Evolutionary conservation across 1,140 invertebrate genomes (phyloP).

Genomic region (Euwallacea similis): DNA sequence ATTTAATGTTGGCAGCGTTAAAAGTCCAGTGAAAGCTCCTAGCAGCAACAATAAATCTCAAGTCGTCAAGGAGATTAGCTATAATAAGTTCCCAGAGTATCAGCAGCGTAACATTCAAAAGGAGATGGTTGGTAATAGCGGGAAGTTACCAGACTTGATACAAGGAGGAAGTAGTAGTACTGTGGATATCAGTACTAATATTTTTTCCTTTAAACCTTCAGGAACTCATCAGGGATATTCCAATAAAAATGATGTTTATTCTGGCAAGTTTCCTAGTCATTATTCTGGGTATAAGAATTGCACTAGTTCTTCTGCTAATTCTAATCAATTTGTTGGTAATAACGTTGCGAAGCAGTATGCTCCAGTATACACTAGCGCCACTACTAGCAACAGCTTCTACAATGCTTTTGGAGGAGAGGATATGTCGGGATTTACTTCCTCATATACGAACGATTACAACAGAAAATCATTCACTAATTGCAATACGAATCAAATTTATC

Average conservation of each 20-base stretch:
- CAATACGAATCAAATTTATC: not conserved
- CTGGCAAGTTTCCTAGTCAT: not conserved
- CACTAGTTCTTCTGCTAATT: not conserved
- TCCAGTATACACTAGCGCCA: conserved; percentile 19
- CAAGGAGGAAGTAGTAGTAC: not conserved
- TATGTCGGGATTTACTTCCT: not conserved
- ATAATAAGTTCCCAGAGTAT: not conserved
- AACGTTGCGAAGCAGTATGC: conserved; percentile 2
- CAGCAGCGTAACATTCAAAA: not conserved
- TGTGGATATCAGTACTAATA: conserved; percentile 6
- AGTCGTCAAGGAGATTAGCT: not conserved
- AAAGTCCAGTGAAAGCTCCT: not conserved
- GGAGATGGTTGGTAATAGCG: not conserved
- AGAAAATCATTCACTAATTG: conserved; percentile 32
- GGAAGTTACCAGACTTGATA: not conserved
- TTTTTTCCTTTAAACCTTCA: conserved; percentile 2
- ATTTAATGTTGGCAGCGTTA: not conserved
- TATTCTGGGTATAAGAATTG: conserved; percentile 17
- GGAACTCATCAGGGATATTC: not conserved
- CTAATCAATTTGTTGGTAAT: conserved; percentile 5
- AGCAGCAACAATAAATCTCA: not conserved
- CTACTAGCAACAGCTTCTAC: conserved; percentile 23
- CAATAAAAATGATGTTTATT: not conserved
- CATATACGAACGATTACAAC: conserved; percentile 30
- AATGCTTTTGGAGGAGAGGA: conserved; percentile 18